Evolutionary conservation across 2,888 invertebrate genomes (phyloP).

Genomic region (Drepanosiphum platanoidis): DNA sequence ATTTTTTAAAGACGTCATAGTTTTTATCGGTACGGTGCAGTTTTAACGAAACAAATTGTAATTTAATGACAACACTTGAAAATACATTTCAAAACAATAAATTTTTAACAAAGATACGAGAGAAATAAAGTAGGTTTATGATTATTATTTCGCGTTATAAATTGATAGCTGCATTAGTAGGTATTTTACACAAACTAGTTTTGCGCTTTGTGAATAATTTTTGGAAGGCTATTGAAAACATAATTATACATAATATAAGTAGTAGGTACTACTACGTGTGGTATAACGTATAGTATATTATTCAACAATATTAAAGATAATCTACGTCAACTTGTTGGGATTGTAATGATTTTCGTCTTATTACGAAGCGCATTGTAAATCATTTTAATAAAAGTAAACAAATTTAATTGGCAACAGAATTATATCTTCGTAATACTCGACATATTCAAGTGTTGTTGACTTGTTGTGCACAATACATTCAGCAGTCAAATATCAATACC

Average conservation of each 20-base stretch:
- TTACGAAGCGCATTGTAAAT: neutral
- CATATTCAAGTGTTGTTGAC: conserved; percentile 40
- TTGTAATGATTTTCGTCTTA: neutral
- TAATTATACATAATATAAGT: neutral
- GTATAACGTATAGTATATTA: neutral
- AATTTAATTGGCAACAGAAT: neutral
- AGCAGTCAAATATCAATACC: neutral
- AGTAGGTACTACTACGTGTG: neutral
- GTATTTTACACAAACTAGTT: neutral
- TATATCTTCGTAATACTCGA: conserved; percentile 10
- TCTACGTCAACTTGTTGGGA: neutral
- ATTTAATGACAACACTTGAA: neutral
- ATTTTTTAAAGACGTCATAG: neutral
- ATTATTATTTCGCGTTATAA: neutral
- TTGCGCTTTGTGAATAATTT: neutral
- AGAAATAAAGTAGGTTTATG: neutral
- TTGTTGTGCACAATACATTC: neutral
- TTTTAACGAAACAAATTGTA: neutral
- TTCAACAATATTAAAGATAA: neutral
- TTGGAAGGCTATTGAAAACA: neutral
- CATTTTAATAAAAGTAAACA: neutral
- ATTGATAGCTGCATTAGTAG: neutral
- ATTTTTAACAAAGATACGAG: neutral
- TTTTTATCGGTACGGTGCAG: neutral
- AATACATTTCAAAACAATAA: neutral